Evolutionary conservation across 2,113 vertebrate genomes (phyloP).

Genomic region (Cebidichthys violaceus): DNA sequence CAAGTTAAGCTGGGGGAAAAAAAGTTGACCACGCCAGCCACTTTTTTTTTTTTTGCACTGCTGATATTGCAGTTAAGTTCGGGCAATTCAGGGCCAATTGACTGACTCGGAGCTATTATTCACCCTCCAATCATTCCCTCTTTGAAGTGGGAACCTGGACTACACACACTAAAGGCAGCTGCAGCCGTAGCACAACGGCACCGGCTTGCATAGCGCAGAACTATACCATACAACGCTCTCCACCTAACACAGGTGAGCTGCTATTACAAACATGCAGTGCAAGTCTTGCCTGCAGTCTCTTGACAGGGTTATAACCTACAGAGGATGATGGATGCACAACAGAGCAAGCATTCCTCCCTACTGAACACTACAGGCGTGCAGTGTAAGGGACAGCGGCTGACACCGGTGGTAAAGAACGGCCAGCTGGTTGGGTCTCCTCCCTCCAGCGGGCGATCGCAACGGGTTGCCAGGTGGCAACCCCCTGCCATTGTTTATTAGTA

Average conservation of each 20-base stretch:
- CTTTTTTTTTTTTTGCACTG: slow-evolving; percentile 69
- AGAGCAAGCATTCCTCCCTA: slow-evolving; percentile 17
- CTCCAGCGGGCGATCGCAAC: slow-evolving; percentile 51
- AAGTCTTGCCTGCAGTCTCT: slow-evolving; percentile 34
- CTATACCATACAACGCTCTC: slow-evolving; percentile 13
- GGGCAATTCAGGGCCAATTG: slow-evolving; percentile 75
- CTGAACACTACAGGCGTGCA: slow-evolving; percentile 28
- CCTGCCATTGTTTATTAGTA: slow-evolving; percentile 79
- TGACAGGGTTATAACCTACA: slow-evolving; percentile 51
- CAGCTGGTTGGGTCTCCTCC: slow-evolving; percentile 69
- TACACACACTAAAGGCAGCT: slow-evolving; percentile 53
- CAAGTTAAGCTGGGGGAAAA: slow-evolving; percentile 64
- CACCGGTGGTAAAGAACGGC: slow-evolving; percentile 39
- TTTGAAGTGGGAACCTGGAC: slow-evolving; percentile 65
- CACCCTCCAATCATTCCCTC: slow-evolving; percentile 65
- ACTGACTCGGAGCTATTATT: slow-evolving; percentile 78
- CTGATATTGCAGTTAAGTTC: slow-evolving; percentile 83
- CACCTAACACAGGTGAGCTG: slow-evolving; percentile 44
- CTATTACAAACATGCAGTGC: slow-evolving; percentile 33
- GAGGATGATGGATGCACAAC: slow-evolving; percentile 40
- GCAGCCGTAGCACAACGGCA: slow-evolving; percentile 66
- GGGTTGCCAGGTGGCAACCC: slow-evolving; percentile 60
- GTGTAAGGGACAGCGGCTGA: slow-evolving; percentile 43
- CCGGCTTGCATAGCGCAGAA: slow-evolving; percentile 47
- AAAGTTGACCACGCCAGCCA: slow-evolving; percentile 67